phyloP scores from a whole-genome alignment of 2,888 invertebrate genomes.

The Myopa tessellatipennis region DNA sequence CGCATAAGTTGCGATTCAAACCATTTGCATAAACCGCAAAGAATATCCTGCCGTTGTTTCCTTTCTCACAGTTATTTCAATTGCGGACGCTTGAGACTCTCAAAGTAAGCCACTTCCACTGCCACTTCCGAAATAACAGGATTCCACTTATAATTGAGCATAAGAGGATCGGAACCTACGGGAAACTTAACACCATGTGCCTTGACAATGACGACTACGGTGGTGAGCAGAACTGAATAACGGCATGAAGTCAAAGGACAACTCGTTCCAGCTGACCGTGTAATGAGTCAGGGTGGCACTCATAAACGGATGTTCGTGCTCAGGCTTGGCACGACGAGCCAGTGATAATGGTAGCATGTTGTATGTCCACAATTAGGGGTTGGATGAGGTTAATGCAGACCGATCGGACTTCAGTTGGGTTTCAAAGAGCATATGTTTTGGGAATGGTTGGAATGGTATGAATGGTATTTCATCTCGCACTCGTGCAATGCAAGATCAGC shows the following conservation, averaged over 20 bases:
- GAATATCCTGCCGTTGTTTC: slow-evolving; percentile 46
- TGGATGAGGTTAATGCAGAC: not conserved
- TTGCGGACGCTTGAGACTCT: not conserved
- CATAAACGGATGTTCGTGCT: not conserved
- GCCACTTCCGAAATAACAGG: slow-evolving; percentile 54
- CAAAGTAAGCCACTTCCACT: slow-evolving; percentile 51
- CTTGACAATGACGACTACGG: not conserved
- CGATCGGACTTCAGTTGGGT: no score
- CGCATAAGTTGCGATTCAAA: slow-evolving; percentile 44
- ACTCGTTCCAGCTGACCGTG: slow-evolving; percentile 5
- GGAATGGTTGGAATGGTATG: no score
- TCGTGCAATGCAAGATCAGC: no score
- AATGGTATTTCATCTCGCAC: no score
- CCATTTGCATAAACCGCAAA: slow-evolving; percentile 26
- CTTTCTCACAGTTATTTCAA: slow-evolving; percentile 54
- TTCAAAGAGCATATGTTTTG: no score
- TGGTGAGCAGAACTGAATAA: not conserved
- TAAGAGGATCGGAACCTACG: not conserved
- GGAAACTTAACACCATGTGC: slow-evolving; percentile 23
- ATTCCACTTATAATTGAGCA: slow-evolving; percentile 20
- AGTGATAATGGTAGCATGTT: slow-evolving; percentile 1
- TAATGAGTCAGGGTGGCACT: not conserved
- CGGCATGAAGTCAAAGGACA: slow-evolving; percentile 11
- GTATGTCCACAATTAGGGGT: not conserved
- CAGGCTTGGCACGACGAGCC: not conserved